Base-by-base conservation (phyloP, 2,113 vertebrate genomes). In the Monopterus albus region DNA sequence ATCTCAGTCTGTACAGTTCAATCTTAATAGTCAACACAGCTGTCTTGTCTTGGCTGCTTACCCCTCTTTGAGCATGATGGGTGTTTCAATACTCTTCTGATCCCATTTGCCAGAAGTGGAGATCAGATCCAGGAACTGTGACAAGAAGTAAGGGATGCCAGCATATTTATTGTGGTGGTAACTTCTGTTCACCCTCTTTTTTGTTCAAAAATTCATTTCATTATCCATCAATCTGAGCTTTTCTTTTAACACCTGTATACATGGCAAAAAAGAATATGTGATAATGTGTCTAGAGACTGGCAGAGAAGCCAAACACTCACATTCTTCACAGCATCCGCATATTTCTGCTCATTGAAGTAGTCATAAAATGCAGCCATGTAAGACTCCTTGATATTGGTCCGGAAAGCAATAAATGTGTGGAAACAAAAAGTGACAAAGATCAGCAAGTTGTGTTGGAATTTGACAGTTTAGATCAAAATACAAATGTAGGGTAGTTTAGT, bases 31-130 rank as follows among this genome's bases (percentile, higher is more conserved):
- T 55, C 23, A 25, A 64, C 9, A 14, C 28, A 65, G 3, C 35
- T 29, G 6, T 20, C 7, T 49, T 25, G 11, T 28, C 4, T 33
- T n/a, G n/a, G 6, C 15, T 13, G 15, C 95, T 94, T 92, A 99
- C 98, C 98, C 98, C 85, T 99, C 98, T 88, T 99, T 99, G 53
- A 99, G 95, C 91, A 99, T 92, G 90, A 99, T 98, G 11, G 97
- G 96, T 1, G 97, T 97, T 80, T 99, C 97, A 68, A 98, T 95
- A 62, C 96, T 97, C 81, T 95, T 99, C 88, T 97, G 96, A 88
- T 98, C 96, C 93, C 94, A 96, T 82, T 95, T 96, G 60, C 97
- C 97, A 1, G 98, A 99, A 10, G 97, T 98, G 5, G 97, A 99
- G 89, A 99, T 99, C 88, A 99, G 87, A 84, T 99, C 98, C 75